phyloP scores from a whole-genome alignment of 1,140 invertebrate species.

The Helicoverpa zea region DNA sequence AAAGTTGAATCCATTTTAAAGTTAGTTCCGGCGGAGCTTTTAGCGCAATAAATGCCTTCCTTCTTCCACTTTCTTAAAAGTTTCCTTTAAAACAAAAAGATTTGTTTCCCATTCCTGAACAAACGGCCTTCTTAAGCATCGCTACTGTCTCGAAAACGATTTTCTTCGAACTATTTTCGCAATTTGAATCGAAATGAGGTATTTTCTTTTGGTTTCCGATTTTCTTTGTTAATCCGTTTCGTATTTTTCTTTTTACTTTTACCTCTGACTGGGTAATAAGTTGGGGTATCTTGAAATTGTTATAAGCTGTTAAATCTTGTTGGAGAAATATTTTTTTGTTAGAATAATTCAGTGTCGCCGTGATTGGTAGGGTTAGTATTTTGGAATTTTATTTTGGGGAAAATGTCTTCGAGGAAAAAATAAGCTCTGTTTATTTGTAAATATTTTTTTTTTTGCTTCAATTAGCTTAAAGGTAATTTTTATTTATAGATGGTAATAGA shows the following conservation, averaged over 20 bases:
- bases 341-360: background rate
- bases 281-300: background rate
- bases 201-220: conserved; percentile 50
- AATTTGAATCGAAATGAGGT: conserved; percentile 55
- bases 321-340: background rate
- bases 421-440: no score
- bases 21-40: conserved; percentile 83
- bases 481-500: background rate
- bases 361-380: background rate
- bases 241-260: conserved; percentile 35
- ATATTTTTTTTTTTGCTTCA: no score
- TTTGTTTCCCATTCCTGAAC: conserved; percentile 78
- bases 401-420: background rate
- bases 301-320: background rate
- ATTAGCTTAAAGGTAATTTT: no score
- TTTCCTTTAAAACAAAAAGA: conserved; percentile 83
- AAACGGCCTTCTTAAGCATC: conserved; percentile 69
- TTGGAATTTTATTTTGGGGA: background rate
- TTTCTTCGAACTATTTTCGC: conserved; percentile 56
- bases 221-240: conserved; percentile 48
- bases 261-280: conserved; percentile 11
- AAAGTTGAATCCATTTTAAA: conserved; percentile 86
- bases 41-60: conserved; percentile 86
- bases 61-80: conserved; percentile 83
- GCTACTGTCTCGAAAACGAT: conserved; percentile 51